A percentile compares a stretch with the other conserved stretches of the same genome.
Conservation (phyloP, 2,888 invertebrate species). For the Mythimna loreyi region DNA sequence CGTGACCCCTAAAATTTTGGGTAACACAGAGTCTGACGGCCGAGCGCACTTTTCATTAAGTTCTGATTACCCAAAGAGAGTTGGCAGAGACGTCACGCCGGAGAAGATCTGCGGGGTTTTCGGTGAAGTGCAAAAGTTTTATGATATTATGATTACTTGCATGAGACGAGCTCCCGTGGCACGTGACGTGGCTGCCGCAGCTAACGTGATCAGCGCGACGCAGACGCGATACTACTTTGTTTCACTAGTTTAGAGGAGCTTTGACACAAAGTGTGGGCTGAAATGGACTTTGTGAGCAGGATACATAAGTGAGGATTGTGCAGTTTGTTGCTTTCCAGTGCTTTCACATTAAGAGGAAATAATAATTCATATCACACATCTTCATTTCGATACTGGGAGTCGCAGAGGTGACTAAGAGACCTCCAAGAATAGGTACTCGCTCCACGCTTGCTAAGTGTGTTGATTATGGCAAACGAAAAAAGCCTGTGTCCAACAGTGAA, state of each 20-base stretch:
- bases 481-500: too few species aligned
- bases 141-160: slow-evolving; percentile 89
- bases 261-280: slow-evolving; percentile 21
- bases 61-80: slow-evolving; percentile 87
- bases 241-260: slow-evolving; percentile 25
- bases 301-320: slow-evolving; percentile 8
- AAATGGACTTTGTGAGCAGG: slow-evolving; percentile 10
- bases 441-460: too few species aligned
- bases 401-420: too few species aligned
- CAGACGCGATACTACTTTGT: slow-evolving; percentile 68
- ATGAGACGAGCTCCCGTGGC: slow-evolving; percentile 77
- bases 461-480: too few species aligned
- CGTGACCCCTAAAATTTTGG: slow-evolving; percentile 90
- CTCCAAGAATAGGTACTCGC: too few species aligned
- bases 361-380: neutral
- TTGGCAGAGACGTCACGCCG: slow-evolving; percentile 81
- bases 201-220: slow-evolving; percentile 53
- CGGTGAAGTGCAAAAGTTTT: slow-evolving; percentile 89
- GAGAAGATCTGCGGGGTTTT: slow-evolving; percentile 82
- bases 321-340: neutral
- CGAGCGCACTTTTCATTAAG: slow-evolving; percentile 89
- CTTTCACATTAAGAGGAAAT: neutral
- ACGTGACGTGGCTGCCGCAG: slow-evolving; percentile 74
- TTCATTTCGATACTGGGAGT: too few species aligned
- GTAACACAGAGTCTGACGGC: slow-evolving; percentile 79